Conservation (phyloP, 2,797 vertebrate species). For the Rhodeus uyekii region DNA sequence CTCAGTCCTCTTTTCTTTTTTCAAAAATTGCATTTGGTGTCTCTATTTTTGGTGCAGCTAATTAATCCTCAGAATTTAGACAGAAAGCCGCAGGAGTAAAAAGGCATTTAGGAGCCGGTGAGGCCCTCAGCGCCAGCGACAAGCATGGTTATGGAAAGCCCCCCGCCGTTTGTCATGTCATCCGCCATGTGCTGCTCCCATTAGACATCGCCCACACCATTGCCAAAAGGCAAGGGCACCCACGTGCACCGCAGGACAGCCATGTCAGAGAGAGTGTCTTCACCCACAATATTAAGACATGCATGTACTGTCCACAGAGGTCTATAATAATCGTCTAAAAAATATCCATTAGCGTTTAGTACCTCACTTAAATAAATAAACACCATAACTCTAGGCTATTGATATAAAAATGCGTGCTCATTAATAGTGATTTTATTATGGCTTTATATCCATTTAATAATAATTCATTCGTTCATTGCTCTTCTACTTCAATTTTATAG, state of each 20-base stretch:
- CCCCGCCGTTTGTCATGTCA: constrained; percentile 40
- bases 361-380: background rate
- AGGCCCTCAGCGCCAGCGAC: constrained; percentile 24
- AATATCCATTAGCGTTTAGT: background rate
- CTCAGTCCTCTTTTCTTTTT: constrained; percentile 39
- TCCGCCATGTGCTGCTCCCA: constrained; percentile 24
- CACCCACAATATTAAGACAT: background rate
- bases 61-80: constrained; percentile 51
- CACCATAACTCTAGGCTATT: background rate
- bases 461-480: background rate
- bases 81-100: constrained; percentile 37
- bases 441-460: background rate
- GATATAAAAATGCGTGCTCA: background rate
- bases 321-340: background rate
- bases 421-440: background rate
- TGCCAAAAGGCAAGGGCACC: constrained; percentile 32
- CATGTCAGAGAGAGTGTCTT: constrained; percentile 15
- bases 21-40: constrained; percentile 45
- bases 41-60: constrained; percentile 53
- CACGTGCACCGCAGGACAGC: constrained; percentile 26
- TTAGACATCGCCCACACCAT: constrained; percentile 30
- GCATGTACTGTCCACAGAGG: background rate
- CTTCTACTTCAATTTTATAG: background rate
- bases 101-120: constrained; percentile 43
- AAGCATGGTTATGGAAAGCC: constrained; percentile 35